Conservation (phyloP, 2,797 vertebrate genomes). For the Crenichthys baileyi region DNA sequence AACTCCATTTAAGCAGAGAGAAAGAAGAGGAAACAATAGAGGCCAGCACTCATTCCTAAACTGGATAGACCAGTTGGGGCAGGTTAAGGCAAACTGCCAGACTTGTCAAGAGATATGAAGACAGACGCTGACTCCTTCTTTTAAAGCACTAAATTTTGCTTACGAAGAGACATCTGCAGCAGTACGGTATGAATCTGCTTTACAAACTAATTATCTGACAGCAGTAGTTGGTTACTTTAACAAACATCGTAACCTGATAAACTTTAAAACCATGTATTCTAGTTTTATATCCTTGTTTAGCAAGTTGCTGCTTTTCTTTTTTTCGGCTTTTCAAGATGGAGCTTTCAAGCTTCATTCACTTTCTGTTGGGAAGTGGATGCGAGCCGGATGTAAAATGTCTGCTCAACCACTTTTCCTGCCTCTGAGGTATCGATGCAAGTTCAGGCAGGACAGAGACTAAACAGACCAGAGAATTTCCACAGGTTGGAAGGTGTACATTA, state of each 20-base stretch:
- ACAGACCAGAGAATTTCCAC: constrained; percentile 25
- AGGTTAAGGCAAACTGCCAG: constrained; percentile 89
- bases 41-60: constrained; percentile 92
- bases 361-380: constrained; percentile 33
- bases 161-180: constrained; percentile 35
- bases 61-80: constrained; percentile 96
- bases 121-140: constrained; percentile 65
- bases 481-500: not conserved
- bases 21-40: constrained; percentile 85
- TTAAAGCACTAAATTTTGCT: constrained; percentile 49
- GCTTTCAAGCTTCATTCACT: constrained; percentile 23
- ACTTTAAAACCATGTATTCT: constrained; percentile 22
- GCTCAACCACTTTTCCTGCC: constrained; percentile 57
- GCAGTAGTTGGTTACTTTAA: constrained; percentile 1
- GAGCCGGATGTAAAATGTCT: constrained; percentile 73
- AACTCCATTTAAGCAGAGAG: constrained; percentile 82
- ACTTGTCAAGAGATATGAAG: constrained; percentile 84
- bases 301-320: constrained; percentile 12
- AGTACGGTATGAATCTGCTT: constrained; percentile 55
- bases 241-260: constrained; percentile 54
- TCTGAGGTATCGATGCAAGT: constrained; percentile 46
- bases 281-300: not conserved
- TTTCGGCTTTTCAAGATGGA: constrained; percentile 44
- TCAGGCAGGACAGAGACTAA: constrained; percentile 34
- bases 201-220: constrained; percentile 17